Percentiles rank a stretch among this genome's conserved stretches.
Conservation (phyloP, 2,888 invertebrate species). For the Sisyra nigra region DNA sequence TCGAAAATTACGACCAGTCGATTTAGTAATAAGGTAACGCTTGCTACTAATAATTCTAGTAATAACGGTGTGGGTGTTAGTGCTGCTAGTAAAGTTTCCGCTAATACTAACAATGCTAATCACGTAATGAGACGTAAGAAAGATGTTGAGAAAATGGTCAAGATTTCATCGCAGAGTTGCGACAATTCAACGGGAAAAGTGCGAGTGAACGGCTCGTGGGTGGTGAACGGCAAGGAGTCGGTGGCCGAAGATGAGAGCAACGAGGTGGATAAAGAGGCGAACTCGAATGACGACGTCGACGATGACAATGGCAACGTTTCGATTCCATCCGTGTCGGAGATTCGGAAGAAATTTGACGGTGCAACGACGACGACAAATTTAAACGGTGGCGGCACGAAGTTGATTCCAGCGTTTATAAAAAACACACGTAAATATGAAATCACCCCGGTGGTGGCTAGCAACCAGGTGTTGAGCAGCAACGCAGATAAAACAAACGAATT, state of each 20-base stretch:
- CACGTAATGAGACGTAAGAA: slow-evolving; percentile 14
- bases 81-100: slow-evolving; percentile 20
- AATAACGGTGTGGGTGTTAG: slow-evolving; percentile 22
- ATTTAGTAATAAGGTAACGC: slow-evolving; percentile 23
- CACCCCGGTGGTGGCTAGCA: slow-evolving; percentile 27
- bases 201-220: no score
- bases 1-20: slow-evolving; percentile 20
- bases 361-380: slow-evolving; percentile 31
- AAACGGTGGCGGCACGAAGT: not conserved
- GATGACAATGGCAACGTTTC: slow-evolving; percentile 42
- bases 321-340: slow-evolving; percentile 36
- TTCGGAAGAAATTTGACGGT: slow-evolving; percentile 37
- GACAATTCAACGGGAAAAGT: no score
- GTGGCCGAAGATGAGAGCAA: slow-evolving; percentile 13
- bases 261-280: slow-evolving; percentile 14
- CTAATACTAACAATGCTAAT: slow-evolving; percentile 28
- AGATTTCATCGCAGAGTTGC: slow-evolving; percentile 18
- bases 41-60: slow-evolving; percentile 19
- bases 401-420: slow-evolving; percentile 20
- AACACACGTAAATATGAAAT: slow-evolving; percentile 29
- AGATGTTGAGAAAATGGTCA: slow-evolving; percentile 29
- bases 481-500: slow-evolving; percentile 21
- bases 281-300: slow-evolving; percentile 21
- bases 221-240: no score
- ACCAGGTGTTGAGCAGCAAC: no score